These are phyloP conservation scores for Eumaeus atala DNA, from an alignment of 1,140 invertebrate species.

Conservation along the genomic window DNA sequence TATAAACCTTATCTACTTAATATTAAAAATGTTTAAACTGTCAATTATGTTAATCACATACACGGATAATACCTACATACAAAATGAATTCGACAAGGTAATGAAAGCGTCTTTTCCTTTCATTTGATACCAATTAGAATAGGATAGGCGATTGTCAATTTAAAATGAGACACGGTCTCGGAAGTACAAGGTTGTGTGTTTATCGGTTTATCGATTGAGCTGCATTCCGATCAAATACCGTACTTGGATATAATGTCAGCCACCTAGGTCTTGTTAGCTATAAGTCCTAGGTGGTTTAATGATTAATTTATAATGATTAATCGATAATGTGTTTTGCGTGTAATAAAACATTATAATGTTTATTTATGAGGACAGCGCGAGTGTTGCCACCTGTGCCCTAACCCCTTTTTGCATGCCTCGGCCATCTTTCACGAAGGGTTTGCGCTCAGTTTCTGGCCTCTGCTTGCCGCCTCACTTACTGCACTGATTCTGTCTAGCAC, in stretches of 20 bases:
- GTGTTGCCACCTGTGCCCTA: no score
- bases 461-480: no score
- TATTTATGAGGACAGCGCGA: background rate
- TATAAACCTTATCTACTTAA: no score
- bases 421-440: no score
- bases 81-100: no score
- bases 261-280: constrained; percentile 8
- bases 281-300: constrained; percentile 5
- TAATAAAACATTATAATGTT: constrained; percentile 6
- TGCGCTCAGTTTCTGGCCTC: no score
- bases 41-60: no score
- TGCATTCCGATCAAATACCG: constrained; percentile 7
- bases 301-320: constrained; percentile 10
- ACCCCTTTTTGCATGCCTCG: no score
- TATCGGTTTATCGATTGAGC: constrained; percentile 6
- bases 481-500: no score
- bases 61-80: no score
- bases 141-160: background rate
- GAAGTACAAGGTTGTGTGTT: constrained; percentile 7
- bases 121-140: background rate
- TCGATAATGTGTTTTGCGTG: constrained; percentile 3
- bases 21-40: no score
- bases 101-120: background rate
- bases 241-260: constrained; percentile 10
- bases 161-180: constrained; percentile 1